Evolutionary conservation across 2,113 vertebrate genomes (phyloP).

Genomic region (Morone saxatilis): DNA sequence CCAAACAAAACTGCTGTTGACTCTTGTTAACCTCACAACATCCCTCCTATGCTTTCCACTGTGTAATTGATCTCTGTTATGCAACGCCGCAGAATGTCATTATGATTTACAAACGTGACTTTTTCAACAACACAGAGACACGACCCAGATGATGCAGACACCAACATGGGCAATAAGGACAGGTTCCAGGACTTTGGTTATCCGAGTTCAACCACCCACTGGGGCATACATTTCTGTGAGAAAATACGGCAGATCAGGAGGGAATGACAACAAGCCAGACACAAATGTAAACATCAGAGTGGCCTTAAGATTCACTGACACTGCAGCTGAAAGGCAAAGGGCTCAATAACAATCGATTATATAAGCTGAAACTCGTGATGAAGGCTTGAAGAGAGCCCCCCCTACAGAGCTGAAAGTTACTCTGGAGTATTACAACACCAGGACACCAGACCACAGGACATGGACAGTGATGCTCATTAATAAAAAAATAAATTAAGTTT

Average conservation of each 20-base stretch:
- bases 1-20: not conserved
- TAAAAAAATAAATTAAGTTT: not conserved
- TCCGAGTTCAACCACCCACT: not conserved
- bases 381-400: constrained; percentile 2
- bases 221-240: not conserved
- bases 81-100: constrained; percentile 51
- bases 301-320: constrained; percentile 36
- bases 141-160: not conserved
- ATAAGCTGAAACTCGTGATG: constrained; percentile 50
- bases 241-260: not conserved
- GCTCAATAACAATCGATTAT: constrained; percentile 45
- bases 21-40: constrained; percentile 35
- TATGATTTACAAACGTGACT: constrained; percentile 43
- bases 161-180: not conserved
- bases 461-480: not conserved
- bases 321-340: constrained; percentile 48
- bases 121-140: constrained; percentile 17
- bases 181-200: not conserved
- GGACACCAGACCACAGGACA: constrained; percentile 3
- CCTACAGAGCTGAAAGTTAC: constrained; percentile 18
- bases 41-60: constrained; percentile 36
- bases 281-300: constrained; percentile 45
- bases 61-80: constrained; percentile 62
- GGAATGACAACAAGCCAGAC: constrained; percentile 38
- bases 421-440: constrained; percentile 3